Evolutionary conservation across 2,797 vertebrate genomes (phyloP), one percentile per base, ranked within the genome.

Genomic region (Geotrypetes seraphini): DNA sequence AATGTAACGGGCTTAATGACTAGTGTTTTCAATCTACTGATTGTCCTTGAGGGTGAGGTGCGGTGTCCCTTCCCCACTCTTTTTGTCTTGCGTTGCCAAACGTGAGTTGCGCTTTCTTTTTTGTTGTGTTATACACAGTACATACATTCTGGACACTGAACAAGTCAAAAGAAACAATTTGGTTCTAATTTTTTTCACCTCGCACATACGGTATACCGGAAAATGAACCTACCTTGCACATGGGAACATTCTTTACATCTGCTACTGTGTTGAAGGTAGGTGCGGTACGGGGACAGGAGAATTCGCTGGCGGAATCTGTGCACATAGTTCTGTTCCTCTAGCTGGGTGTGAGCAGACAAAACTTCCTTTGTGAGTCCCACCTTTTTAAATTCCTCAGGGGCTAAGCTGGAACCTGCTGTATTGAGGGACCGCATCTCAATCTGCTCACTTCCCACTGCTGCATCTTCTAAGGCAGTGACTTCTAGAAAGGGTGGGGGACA

Each of bases 281-380:
- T 81, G 62, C 84, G 83, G 52, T 82, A 95, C 0, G 88, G 88
- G 23, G 84, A 87, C 12, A 84, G 81, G 37, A 89, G 69, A 50
- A 90, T 79, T 34, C 77, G 80, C 44, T 87, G 78, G 7, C 43
- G 73, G 57, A 94, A 88, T 12, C 73, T 71, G 45, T 89, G 84
- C 17, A 91, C 82, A 0, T 90, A 92, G 33, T 87, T 78, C 55
- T 86, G 88, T 40, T 93, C 90, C 31, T 93, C 89, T 40, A 87
- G 90, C 51, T 91, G 87, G 0, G 88, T 92, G 62, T 94, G 91
- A 8, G 85, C 87, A 1, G 87, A 92, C 24, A 94, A 62, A 0
- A 81, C 80, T 44, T 90, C 78, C 36, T 86, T 89, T 2, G 89
- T 92, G 28, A 96, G 80, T 8, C 87, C 88, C 7, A 85, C 28